phyloP scores from a whole-genome alignment of 2,113 vertebrate species.

The Tragelaphus strepsiceros region DNA sequence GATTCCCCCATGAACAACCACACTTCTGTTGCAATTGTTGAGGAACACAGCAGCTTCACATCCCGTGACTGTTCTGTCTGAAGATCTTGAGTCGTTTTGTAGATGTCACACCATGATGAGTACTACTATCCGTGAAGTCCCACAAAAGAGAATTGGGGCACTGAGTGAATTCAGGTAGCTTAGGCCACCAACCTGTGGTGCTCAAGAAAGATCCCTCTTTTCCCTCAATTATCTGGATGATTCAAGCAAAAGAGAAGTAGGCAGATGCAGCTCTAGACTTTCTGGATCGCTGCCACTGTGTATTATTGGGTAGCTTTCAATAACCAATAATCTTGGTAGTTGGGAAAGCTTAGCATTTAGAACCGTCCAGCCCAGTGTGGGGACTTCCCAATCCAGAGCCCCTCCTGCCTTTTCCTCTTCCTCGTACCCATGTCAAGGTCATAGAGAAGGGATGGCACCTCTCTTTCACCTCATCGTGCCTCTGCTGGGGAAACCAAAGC shows the following conservation, averaged over 20 bases:
- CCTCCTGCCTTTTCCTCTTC: neutral
- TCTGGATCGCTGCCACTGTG: neutral
- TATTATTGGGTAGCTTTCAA: neutral
- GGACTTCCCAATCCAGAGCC: neutral
- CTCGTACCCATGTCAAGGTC: neutral
- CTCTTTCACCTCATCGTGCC: neutral
- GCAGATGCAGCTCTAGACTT: neutral
- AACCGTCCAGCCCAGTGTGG: neutral
- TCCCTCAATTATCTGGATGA: neutral
- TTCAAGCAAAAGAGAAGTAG: neutral
- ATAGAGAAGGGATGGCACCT: neutral
- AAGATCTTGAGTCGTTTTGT: conserved; percentile 34
- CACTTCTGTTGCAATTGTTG: conserved; percentile 5
- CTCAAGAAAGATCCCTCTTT: neutral
- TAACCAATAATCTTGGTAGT: neutral
- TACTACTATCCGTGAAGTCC: neutral
- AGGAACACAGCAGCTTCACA: neutral
- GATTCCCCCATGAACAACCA: conserved; percentile 28
- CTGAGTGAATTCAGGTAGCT: neutral
- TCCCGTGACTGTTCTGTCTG: neutral
- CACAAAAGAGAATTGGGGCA: neutral
- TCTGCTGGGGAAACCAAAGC: neutral
- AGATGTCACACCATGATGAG: neutral
- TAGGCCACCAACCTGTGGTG: neutral
- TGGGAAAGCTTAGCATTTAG: neutral